Percentiles rank a stretch among this genome's conserved stretches.
Evolutionary conservation across 2,113 vertebrate species (phyloP).

Genomic region (Eulacestoma nigropectus): DNA sequence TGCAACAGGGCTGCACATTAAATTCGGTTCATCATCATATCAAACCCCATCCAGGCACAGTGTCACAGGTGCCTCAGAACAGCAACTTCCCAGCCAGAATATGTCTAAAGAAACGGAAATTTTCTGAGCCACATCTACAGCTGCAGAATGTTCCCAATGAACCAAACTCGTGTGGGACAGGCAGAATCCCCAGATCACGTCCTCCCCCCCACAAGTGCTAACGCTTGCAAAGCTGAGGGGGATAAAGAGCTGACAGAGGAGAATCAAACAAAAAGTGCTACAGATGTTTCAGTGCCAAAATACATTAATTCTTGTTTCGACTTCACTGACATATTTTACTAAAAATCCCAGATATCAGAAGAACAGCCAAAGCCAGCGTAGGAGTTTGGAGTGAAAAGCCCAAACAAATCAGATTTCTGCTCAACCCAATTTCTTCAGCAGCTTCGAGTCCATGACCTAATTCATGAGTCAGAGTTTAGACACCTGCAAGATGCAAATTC

Average conservation of each 20-base stretch:
- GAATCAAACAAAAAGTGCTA: neutral
- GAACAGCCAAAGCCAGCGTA: neutral
- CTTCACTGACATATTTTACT: neutral
- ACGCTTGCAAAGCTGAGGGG: neutral
- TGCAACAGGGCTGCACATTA: neutral
- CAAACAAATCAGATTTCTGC: neutral
- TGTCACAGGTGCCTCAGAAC: neutral
- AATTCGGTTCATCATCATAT: neutral
- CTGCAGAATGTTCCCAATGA: neutral
- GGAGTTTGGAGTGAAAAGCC: neutral
- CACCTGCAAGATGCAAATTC: neutral
- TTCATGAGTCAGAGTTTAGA: neutral
- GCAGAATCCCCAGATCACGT: neutral
- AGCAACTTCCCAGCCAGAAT: neutral
- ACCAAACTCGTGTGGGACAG: neutral
- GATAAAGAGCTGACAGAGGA: neutral
- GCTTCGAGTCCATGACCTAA: neutral
- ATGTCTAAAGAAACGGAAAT: fast-evolving
- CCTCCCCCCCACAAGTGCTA: neutral
- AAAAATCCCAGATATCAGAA: neutral
- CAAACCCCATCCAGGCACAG: neutral
- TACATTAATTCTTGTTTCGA: neutral
- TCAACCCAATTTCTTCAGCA: neutral
- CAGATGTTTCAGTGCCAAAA: neutral
- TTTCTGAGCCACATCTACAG: neutral